Evolutionary conservation across 2,888 invertebrate species (phyloP).

Genomic region (Colostygia pectinataria): DNA sequence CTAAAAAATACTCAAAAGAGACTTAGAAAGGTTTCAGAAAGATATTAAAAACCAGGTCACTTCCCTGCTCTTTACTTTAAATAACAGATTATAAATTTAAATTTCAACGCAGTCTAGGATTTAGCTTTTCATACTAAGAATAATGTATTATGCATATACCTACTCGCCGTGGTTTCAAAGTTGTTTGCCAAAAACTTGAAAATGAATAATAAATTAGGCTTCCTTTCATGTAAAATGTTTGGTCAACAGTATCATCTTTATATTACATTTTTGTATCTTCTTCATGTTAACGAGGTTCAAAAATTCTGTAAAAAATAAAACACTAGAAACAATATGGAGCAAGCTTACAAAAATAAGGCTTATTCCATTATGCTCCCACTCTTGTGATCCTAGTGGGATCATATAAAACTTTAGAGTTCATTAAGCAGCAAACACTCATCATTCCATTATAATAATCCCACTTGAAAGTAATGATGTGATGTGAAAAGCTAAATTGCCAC

Average conservation of each 20-base stretch:
- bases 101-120: conserved; percentile 21
- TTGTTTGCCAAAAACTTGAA: conserved; percentile 38
- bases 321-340: no score
- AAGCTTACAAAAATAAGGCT: no score
- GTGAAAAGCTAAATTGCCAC: no score
- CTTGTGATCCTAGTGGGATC: no score
- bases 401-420: no score
- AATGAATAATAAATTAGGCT: conserved; percentile 44
- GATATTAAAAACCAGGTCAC: neutral
- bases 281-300: neutral
- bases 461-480: no score
- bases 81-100: conserved; percentile 22
- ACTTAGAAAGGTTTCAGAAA: neutral
- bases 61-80: neutral
- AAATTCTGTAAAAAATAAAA: no score
- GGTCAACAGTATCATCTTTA: conserved; percentile 3
- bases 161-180: conserved; percentile 22
- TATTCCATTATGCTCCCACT: no score
- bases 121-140: conserved; percentile 21
- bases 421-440: no score
- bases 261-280: conserved; percentile 3
- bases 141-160: conserved; percentile 27
- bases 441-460: no score
- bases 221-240: conserved; percentile 41
- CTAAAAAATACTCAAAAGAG: no score